These are phyloP conservation scores for Pogonomyrmex barbatus DNA, from an alignment of 1,140 invertebrate species.

Conservation along the genomic window DNA sequence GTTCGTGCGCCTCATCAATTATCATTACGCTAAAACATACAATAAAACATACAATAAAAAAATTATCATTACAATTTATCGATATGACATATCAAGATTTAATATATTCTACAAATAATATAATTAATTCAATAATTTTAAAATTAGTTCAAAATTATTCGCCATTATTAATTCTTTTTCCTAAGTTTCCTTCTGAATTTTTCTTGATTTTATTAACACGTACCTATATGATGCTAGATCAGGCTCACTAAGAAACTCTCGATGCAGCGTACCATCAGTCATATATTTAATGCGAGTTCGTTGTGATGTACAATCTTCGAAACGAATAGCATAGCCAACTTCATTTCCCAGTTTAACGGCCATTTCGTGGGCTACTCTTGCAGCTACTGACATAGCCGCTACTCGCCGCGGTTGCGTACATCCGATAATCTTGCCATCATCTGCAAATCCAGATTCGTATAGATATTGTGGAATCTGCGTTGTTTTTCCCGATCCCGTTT, in stretches of 20 bases:
- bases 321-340: constrained; percentile 99
- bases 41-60: constrained; percentile 73
- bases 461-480: constrained; percentile 99
- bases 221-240: constrained; percentile 95
- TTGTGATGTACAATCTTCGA: constrained; percentile 99
- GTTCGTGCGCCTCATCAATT: constrained; percentile 99
- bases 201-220: background rate
- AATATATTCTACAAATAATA: background rate
- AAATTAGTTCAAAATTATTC: background rate
- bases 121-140: background rate
- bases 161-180: constrained; percentile 15
- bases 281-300: constrained; percentile 99
- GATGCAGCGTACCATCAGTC: constrained; percentile 99
- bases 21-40: constrained; percentile 95
- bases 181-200: background rate
- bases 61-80: constrained; percentile 19
- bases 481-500: constrained; percentile 99
- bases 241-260: constrained; percentile 99
- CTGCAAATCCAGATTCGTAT: constrained; percentile 95
- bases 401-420: constrained; percentile 94
- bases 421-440: constrained; percentile 93
- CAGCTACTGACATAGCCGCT: constrained; percentile 99
- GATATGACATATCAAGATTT: background rate
- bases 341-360: constrained; percentile 99
- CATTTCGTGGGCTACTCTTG: constrained; percentile 99